A percentile compares a stretch with the other conserved stretches of the same genome.
phyloP scores from a whole-genome alignment of 1,140 invertebrate genomes.

The Brachionus calyciflorus region DNA sequence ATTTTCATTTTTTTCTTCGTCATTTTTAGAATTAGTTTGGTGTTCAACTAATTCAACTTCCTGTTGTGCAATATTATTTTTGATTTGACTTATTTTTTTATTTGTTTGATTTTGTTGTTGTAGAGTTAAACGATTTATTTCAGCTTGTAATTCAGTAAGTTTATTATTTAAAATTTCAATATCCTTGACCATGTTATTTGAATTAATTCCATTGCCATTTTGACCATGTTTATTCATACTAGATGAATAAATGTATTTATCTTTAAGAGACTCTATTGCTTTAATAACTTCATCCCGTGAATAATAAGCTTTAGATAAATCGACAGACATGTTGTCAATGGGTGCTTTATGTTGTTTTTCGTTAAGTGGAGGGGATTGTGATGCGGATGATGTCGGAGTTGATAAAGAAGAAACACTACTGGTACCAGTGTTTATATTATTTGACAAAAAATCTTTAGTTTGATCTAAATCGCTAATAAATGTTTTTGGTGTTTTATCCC shows the following conservation, averaged over 20 bases:
- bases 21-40: no score
- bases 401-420: slow-evolving; percentile 19
- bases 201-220: neutral
- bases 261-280: slow-evolving; percentile 6
- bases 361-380: slow-evolving; percentile 38
- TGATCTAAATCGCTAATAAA: slow-evolving; percentile 27
- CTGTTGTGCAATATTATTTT: neutral
- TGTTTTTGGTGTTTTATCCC: slow-evolving; percentile 37
- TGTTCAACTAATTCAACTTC: neutral
- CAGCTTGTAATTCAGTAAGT: slow-evolving; percentile 23
- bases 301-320: slow-evolving; percentile 24
- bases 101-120: slow-evolving; percentile 37
- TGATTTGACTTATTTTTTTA: neutral
- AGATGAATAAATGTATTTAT: slow-evolving; percentile 11
- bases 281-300: slow-evolving; percentile 39
- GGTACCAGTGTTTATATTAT: slow-evolving; percentile 8
- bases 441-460: neutral
- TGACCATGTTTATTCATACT: neutral
- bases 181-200: slow-evolving; percentile 34
- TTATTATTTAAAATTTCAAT: slow-evolving; percentile 39
- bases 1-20: neutral
- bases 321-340: neutral
- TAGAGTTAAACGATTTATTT: slow-evolving; percentile 40
- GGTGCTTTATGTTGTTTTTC: neutral
- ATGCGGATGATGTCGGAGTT: slow-evolving; percentile 27